Conservation (phyloP, 2,797 vertebrate genomes). For the Sylvilagus floridanus region DNA sequence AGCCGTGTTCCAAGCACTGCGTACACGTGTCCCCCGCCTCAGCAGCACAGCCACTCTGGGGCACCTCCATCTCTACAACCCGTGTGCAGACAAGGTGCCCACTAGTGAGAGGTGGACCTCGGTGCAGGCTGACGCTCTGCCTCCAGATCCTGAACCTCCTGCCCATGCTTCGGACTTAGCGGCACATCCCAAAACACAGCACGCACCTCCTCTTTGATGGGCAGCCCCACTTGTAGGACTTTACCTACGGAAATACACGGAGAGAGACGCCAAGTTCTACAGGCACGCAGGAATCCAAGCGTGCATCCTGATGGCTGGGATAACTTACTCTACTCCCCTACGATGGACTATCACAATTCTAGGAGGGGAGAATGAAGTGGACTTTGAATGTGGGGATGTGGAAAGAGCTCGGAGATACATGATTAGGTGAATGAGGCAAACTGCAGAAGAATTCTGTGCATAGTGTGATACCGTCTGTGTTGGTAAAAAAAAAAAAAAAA, state of each 20-base stretch:
- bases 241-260: background rate
- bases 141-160: background rate
- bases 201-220: background rate
- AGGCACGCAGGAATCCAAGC: background rate
- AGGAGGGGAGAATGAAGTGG: background rate
- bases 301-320: background rate
- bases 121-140: background rate
- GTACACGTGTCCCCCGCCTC: background rate
- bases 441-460: background rate
- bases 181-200: background rate
- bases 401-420: background rate
- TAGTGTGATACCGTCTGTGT: background rate
- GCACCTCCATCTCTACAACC: background rate
- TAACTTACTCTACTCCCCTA: constrained; percentile 5
- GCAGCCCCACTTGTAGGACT: background rate
- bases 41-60: background rate
- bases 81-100: background rate
- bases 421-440: background rate
- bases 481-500: background rate
- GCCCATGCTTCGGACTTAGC: too few species aligned
- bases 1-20: background rate
- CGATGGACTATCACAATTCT: background rate
- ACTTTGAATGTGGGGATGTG: background rate
- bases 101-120: background rate
- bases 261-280: background rate